Conservation (phyloP, 2,113 vertebrate species). For the Tricholaema leucomelas region DNA sequence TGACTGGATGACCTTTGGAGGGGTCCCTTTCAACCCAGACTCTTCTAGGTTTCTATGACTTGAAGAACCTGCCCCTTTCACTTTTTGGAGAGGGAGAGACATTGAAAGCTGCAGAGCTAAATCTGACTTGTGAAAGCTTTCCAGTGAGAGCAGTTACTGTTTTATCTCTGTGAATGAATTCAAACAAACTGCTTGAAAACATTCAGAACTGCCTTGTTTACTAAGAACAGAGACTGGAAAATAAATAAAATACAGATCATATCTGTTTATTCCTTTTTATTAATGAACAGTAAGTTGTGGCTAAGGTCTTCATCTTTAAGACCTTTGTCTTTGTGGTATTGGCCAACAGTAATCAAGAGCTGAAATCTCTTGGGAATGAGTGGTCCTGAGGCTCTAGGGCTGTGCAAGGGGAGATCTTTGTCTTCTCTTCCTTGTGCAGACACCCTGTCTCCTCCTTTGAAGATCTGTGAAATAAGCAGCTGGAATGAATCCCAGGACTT, state of each 20-base stretch:
- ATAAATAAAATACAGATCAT: neutral
- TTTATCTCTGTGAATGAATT: neutral
- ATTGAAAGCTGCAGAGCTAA: neutral
- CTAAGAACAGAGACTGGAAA: neutral
- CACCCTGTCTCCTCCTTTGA: neutral
- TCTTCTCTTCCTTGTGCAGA: neutral
- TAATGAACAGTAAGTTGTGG: neutral
- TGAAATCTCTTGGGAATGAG: neutral
- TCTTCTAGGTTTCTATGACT: rapidly evolving
- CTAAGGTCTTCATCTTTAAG: neutral
- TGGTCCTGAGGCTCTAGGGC: neutral
- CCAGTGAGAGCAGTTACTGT: neutral
- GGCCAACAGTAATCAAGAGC: neutral
- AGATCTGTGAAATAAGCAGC: neutral
- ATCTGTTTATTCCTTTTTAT: slow-evolving; percentile 34
- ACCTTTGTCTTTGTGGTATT: neutral
- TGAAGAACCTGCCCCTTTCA: neutral
- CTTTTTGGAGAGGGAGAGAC: neutral
- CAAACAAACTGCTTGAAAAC: neutral
- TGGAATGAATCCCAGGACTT: neutral
- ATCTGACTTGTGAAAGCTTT: neutral
- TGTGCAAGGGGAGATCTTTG: neutral
- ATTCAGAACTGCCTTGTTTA: neutral
- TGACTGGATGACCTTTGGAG: too few species aligned
- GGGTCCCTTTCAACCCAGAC: too few species aligned